phyloP scores from a whole-genome alignment of 2,888 invertebrate species.

The Athalia rosae region DNA sequence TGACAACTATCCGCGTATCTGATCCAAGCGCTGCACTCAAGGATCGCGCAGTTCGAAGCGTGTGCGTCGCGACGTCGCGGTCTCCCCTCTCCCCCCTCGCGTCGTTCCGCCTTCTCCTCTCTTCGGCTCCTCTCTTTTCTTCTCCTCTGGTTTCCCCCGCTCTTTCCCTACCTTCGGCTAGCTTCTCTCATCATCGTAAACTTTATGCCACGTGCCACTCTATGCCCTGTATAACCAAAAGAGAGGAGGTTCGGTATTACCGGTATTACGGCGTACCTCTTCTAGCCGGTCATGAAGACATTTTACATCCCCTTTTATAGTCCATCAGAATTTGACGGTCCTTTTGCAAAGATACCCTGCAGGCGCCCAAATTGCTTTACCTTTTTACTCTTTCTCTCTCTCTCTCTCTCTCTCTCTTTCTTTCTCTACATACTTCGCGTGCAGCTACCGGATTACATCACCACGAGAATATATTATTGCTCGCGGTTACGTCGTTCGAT shows the following conservation, averaged over 20 bases:
- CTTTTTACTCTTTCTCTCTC: too few relatives aligned
- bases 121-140: constrained; percentile 1
- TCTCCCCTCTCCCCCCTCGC: background rate
- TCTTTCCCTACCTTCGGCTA: background rate
- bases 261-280: constrained; percentile 52
- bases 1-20: constrained; percentile 29
- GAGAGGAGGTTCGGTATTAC: constrained; percentile 29
- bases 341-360: constrained; percentile 18
- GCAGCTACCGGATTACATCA: too few relatives aligned
- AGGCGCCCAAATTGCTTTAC: background rate
- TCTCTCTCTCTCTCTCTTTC: too few relatives aligned
- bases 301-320: constrained; percentile 60
- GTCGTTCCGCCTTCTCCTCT: background rate
- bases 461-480: too few relatives aligned
- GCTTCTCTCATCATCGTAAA: constrained; percentile 60
- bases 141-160: background rate
- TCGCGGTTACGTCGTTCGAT: too few relatives aligned
- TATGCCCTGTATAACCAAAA: constrained; percentile 34
- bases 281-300: constrained; percentile 42
- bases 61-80: background rate
- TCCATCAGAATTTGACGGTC: constrained; percentile 54
- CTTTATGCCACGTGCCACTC: constrained; percentile 57
- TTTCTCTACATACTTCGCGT: too few relatives aligned
- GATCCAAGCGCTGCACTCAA: constrained; percentile 16
- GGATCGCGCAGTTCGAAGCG: background rate